Evolutionary conservation across 1,140 invertebrate species (phyloP), one percentile per base, ranked within the genome.

Genomic region (Nebria ingens): DNA sequence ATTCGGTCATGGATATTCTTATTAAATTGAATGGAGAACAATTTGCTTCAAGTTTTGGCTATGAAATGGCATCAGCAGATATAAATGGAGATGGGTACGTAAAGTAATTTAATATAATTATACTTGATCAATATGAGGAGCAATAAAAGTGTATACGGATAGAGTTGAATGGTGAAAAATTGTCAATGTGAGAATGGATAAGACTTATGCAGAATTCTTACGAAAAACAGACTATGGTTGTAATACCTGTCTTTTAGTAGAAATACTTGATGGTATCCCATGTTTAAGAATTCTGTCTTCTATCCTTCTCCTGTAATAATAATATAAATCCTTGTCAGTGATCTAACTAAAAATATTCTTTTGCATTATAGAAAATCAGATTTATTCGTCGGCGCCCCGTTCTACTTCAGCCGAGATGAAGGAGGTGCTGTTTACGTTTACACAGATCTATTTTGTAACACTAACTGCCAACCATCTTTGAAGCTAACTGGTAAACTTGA

Each of bases 401-500:
- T 95, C 71, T 95, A 91, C 66, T 95, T 93, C 66, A 78, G 77
- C 6, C 82, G 82, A 59, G 80, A 80, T 21, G 74, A 79, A 42
- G 93, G 91, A 29, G 94, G 94, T 21, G 91, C 93, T 2, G 89
- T 95, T 17, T 97, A 96, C 63, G 72, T 97, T 21, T 97, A 91
- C 66, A 72, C 89, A 65, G 85, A 90, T 65, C 61, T 76, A 61
- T 65, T 69, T 21, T 64, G 68, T 56, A 61, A 56, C 29, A 59
- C 73, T 57, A 65, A 73, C 42, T 72, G 77, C 56, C 71, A 73
- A 53, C 58, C 75, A 52, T 73, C 77, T 15, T 60, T 80, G n/a
- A 81, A 79, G 66, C 62, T 90, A 3, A 82, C 80, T 9, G 87
- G 88, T 2, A 79, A 82, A 52, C 66, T 74, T 40, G 86, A 90